Base-by-base conservation (phyloP, 2,888 invertebrate species). In the Drosophila antonietae region DNA sequence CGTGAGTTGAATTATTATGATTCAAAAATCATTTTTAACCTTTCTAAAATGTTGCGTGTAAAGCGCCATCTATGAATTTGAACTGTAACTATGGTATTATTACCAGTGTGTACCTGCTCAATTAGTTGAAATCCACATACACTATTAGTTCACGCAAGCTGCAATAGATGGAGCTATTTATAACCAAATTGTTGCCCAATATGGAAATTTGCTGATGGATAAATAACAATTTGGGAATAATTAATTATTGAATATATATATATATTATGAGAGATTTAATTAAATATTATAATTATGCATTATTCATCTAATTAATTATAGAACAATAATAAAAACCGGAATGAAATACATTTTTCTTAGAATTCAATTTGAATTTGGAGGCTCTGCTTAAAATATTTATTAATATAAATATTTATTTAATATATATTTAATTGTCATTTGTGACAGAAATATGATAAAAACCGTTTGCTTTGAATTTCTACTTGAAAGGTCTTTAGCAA, bases 401-500 rank as follows among this genome's bases (percentile, higher is more conserved):
- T 28, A 28, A 28, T 5, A 28, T 5, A 0, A 28, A 28, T 28
- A 23, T 23, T 23, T 23, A 23, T 23, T 23, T 23, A 4, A 23
- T 23, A 23, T 23, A 2, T 20, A 2, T 20, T 20, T 20, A 20
- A 20, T 20, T 23, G 52, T 12, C 60, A 53, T 35, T 53, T 51
- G 55, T 53, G 4, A 23, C 28, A 28, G 28, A 28, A 6, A 28
- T 3, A 23, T 12, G 23, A 12, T n/a, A 44, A 6, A 43, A 15
- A 20, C 10, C 12, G 9, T 46, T 15, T 43, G 44, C 49, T 52
- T 35, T n/a, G 37, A 28, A 12, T 33, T 47, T 44, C 18, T 4
- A 15, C 12, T 20, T 41, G 33, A 18, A 55, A 79, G 67, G 70
- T 78, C 78, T 78, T 73, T 33, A 52, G 47, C 46, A 61, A 43